phyloP scores from a whole-genome alignment of 2,797 vertebrate species.

The Cossypha caffra region DNA sequence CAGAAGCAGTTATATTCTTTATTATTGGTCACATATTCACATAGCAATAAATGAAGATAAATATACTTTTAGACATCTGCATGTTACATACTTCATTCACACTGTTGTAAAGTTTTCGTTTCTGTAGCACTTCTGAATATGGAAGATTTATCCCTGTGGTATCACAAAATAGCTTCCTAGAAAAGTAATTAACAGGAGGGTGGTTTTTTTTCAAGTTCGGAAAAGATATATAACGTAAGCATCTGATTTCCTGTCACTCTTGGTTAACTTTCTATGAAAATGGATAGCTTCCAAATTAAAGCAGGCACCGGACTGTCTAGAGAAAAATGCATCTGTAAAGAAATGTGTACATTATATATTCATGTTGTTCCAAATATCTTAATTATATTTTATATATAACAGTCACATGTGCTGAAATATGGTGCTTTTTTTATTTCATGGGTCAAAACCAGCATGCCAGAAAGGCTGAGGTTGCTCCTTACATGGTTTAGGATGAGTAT shows the following conservation, averaged over 20 bases:
- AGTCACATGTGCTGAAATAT: conserved; percentile 30
- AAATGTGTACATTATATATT: conserved; percentile 65
- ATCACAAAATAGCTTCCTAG: conserved; percentile 73
- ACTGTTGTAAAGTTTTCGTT: conserved; percentile 36
- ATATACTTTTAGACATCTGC: conserved; percentile 29
- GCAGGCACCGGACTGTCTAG: conserved; percentile 73
- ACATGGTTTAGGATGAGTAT: not conserved
- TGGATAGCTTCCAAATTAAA: conserved; percentile 79
- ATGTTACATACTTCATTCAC: conserved; percentile 21
- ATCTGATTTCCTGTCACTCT: conserved; percentile 76
- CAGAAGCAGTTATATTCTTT: conserved; percentile 34
- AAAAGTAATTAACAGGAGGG: conserved; percentile 74
- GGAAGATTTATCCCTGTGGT: conserved; percentile 56
- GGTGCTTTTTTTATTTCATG: not conserved
- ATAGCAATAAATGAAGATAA: conserved; percentile 45
- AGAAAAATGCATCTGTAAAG: conserved; percentile 66
- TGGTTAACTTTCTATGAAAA: conserved; percentile 79
- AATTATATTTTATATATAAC: conserved; percentile 65
- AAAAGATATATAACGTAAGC: conserved; percentile 67
- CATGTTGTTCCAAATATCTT: conserved; percentile 51
- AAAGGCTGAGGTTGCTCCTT: not conserved
- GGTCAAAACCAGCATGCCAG: not conserved
- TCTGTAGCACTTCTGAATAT: conserved; percentile 13
- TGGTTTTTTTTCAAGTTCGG: conserved; percentile 43
- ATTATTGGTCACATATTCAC: conserved; percentile 14